Evolutionary conservation across 2,888 invertebrate species (phyloP).

Genomic region (Leucophora obtusa): DNA sequence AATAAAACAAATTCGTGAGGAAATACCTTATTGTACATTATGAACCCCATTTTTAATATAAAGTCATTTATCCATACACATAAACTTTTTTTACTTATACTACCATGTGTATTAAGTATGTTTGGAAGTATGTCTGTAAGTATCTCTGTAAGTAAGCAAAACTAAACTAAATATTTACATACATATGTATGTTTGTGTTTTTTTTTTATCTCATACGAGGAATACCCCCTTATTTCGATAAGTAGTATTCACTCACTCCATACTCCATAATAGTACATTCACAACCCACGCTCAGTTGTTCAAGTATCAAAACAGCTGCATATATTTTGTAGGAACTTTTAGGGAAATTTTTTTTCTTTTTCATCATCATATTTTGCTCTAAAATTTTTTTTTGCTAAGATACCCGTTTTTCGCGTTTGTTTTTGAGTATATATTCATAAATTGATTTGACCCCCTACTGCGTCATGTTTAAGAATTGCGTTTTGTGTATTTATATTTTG

Average conservation of each 20-base stretch:
- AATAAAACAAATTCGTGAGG: constrained; percentile 50
- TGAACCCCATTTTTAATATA: too few species aligned
- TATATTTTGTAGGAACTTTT: constrained; percentile 9
- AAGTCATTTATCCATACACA: not conserved
- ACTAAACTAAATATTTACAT: not conserved
- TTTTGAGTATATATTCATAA: constrained; percentile 47
- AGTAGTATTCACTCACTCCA: not conserved
- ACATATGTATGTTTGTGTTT: constrained; percentile 1
- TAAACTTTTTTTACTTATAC: not conserved
- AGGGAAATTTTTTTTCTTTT: constrained; percentile 9
- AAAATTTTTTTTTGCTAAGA: constrained; percentile 24
- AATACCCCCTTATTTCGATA: not conserved
- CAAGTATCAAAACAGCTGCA: not conserved
- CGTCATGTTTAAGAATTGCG: constrained; percentile 46
- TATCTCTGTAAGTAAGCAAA: constrained; percentile 24
- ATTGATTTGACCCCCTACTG: constrained; percentile 64
- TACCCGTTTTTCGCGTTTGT: constrained; percentile 39
- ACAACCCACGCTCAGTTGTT: not conserved
- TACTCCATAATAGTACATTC: not conserved
- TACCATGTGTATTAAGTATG: constrained; percentile 17
- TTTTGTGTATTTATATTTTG: constrained; percentile 34
- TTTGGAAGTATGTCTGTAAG: constrained; percentile 13
- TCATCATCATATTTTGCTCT: constrained; percentile 7
- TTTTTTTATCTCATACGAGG: not conserved
- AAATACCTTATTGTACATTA: constrained; percentile 42